phyloP scores from a whole-genome alignment of 2,797 vertebrate genomes.

The Echeneis naucrates region DNA sequence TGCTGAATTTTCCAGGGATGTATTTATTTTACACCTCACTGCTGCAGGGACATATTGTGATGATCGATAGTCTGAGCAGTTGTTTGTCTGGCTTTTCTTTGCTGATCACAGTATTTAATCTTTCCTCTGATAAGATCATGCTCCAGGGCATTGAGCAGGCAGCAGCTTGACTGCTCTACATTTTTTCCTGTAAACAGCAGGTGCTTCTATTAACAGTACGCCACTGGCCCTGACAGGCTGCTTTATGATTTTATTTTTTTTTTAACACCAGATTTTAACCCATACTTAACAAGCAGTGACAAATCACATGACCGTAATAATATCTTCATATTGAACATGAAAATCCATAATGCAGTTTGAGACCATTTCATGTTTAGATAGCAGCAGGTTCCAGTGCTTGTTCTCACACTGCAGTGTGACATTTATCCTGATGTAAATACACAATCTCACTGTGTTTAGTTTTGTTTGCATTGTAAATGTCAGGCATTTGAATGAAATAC shows the following conservation, averaged over 20 bases:
- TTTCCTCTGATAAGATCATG: constrained; percentile 74
- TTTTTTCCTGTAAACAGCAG: constrained; percentile 81
- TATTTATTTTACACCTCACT: constrained; percentile 14
- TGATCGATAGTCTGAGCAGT: constrained; percentile 25
- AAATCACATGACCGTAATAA: constrained; percentile 13
- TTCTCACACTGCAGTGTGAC: constrained; percentile 52
- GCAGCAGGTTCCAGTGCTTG: constrained; percentile 38
- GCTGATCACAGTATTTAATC: constrained; percentile 42
- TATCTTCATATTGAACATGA: constrained; percentile 17
- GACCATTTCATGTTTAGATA: constrained; percentile 29
- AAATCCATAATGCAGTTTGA: constrained; percentile 14
- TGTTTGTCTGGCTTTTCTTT: constrained; percentile 54
- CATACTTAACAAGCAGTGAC: constrained; percentile 39
- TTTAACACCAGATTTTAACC: constrained; percentile 50
- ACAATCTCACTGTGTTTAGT: constrained; percentile 38
- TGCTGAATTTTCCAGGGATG: constrained; percentile 8
- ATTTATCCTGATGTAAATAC: constrained; percentile 30
- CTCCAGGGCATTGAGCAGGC: constrained; percentile 42
- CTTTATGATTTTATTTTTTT: too few relatives aligned
- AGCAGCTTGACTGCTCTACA: constrained; percentile 37
- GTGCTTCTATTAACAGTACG: constrained; percentile 67
- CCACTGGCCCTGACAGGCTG: constrained; percentile 40
- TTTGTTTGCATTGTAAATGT: constrained; percentile 61
- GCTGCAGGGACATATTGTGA: constrained; percentile 19
- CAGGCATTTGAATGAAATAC: constrained; percentile 63